A percentile compares a stretch with the other conserved stretches of the same genome.
Evolutionary conservation across 1,140 invertebrate genomes (phyloP).

Genomic region (Drosophila truncata): DNA sequence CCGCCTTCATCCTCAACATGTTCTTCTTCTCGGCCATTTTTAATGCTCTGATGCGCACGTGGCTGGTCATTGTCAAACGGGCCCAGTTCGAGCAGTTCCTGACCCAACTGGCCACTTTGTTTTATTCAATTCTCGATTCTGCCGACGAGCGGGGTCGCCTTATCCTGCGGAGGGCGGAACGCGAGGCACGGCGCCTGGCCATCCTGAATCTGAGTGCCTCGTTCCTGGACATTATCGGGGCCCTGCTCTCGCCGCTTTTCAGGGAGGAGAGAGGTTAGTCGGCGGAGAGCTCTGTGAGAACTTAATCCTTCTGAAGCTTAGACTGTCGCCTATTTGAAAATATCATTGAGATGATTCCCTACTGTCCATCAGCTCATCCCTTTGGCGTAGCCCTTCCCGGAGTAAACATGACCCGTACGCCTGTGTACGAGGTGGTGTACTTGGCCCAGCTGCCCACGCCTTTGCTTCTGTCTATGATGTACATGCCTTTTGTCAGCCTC

Average conservation of each 20-base stretch:
- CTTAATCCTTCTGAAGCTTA: not conserved
- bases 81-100: slow-evolving; percentile 53
- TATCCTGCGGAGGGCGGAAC: slow-evolving; percentile 42
- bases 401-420: slow-evolving; percentile 63
- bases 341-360: not conserved
- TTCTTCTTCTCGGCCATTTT: slow-evolving; percentile 79
- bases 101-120: slow-evolving; percentile 43
- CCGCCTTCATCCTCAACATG: slow-evolving; percentile 74
- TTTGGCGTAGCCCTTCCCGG: slow-evolving; percentile 71
- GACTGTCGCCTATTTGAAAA: not conserved
- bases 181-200: slow-evolving; percentile 51
- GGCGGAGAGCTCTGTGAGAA: not conserved
- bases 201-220: slow-evolving; percentile 71
- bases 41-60: slow-evolving; percentile 72
- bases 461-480: slow-evolving; percentile 66
- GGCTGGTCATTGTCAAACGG: slow-evolving; percentile 66
- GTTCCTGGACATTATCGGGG: slow-evolving; percentile 66
- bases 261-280: slow-evolving; percentile 54
- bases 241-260: slow-evolving; percentile 66
- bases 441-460: slow-evolving; percentile 65
- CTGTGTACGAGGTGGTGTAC: slow-evolving; percentile 73
- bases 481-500: slow-evolving; percentile 81
- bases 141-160: slow-evolving; percentile 20
- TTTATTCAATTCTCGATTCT: slow-evolving; percentile 37
- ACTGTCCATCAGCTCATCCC: slow-evolving; percentile 63